Evolutionary conservation across 2,113 vertebrate genomes (phyloP).

Genomic region (Numida meleagris): DNA sequence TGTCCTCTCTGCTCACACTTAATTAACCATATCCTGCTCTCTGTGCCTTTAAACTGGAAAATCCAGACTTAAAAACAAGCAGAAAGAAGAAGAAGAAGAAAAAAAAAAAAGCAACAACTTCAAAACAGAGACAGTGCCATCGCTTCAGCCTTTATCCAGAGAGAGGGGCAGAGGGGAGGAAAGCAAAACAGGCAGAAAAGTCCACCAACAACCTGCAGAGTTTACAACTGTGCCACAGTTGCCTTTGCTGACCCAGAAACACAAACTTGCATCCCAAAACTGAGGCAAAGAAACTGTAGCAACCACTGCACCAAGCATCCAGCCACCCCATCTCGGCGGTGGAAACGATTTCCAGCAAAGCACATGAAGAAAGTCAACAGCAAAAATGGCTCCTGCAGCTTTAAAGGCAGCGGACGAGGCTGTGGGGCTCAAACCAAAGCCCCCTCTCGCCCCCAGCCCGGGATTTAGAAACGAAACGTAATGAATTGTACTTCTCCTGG

Average conservation of each 20-base stretch:
- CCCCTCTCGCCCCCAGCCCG: background rate
- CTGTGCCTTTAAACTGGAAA: conserved; percentile 37
- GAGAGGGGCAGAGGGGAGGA: background rate
- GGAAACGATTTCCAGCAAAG: background rate
- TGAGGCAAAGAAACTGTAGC: background rate
- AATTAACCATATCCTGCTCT: conserved; percentile 62
- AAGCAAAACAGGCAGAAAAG: background rate
- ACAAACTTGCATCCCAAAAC: background rate
- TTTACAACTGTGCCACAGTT: background rate
- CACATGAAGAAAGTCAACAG: background rate
- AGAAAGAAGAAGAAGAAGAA: background rate
- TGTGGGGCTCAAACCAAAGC: background rate
- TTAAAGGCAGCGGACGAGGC: conserved; percentile 31
- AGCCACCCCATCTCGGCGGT: background rate
- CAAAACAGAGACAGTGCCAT: background rate
- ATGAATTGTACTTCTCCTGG: conserved; percentile 18
- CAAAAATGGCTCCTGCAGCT: conserved; percentile 17
- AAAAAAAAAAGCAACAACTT: background rate
- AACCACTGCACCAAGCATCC: background rate
- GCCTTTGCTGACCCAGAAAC: background rate
- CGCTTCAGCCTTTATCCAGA: background rate
- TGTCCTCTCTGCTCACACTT: conserved; percentile 4
- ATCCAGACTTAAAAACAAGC: conserved; percentile 32
- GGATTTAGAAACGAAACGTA: conserved; percentile 48
- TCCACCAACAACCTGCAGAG: background rate